Base-by-base conservation (phyloP, 2,797 vertebrate species). In the Microctenopoma lineatum region DNA sequence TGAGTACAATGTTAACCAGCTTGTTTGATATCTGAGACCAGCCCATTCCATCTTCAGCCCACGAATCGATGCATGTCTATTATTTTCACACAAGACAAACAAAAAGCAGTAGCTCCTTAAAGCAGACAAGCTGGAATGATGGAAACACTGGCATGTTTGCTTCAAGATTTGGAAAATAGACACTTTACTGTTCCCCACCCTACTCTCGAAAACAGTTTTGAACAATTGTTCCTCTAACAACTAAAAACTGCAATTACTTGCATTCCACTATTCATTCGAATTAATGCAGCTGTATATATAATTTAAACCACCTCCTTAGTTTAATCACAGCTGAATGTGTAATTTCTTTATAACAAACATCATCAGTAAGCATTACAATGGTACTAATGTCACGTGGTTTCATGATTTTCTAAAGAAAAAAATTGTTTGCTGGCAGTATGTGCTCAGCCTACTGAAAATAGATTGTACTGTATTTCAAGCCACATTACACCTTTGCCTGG, bases 381-480 rank as follows among this genome's bases (percentile, higher is more conserved):
- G n/a, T 38, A 8, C 36, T 50, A 45, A 74, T 21, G 32, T 39
- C n/a, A 55, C 39, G 42, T 45, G 26, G 64, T 65, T 77, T 59
- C 1, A 3, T 27, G 25, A 46, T 62, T 70, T 70, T 42, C 16
- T 7, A 63, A n/a, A 21, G 76, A 63, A 69, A 82, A 70, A 80
- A 74, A 66, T 29, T 18, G 9, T 5, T n/a, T 26, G 62, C 66
- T 85, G 77, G 62, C 65, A 80, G 62, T 39, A 29, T 47, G 64
- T 73, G 75, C 42, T 47, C 21, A 68, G 67, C 47, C 60, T 55
- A 32, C 73, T 77, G 80, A 86, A 86, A 86, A 79, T 87, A 55
- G 58, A 47, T 65, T 73, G 48, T 62, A 18, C 63, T 73, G 70
- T 83, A 89, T 88, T 89, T 91, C 84, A 83, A 86, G 81, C 70